Base-by-base conservation (phyloP, 1,140 invertebrate genomes). In the Hyphantria cunea region DNA sequence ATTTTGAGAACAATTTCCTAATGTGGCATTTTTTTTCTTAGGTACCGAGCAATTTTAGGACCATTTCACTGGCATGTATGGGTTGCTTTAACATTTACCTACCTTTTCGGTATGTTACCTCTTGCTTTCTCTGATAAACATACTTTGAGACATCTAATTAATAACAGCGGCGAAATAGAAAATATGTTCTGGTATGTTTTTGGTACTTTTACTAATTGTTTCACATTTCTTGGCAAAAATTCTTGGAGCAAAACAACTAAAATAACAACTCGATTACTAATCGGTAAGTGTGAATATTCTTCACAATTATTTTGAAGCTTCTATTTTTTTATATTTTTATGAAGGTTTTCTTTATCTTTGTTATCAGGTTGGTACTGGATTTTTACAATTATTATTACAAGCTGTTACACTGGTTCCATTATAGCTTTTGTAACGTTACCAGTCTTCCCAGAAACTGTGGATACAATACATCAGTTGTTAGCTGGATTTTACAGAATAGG, bases 121-220 rank as follows among this genome's bases (percentile, higher is more conserved):
- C 86, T 96, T 50, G 92, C 94, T 0, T 94, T 94, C 64, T 95
- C 95, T 0, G 94, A 95, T 62, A 93, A 94, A 66, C 92, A 94
- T 49, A 93, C 93, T 0, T 74, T 95, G 4, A 84, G 82, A 8
- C 93, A 93, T 70, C 79, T 96, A 10, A 67, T 95, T 12, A 91
- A 93, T 39, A 92, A 94, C 66, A 94, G 93, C 53, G 92, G 93
- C 37, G 93, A 95, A 88, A 86, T 95, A 12, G 94, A 95, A 80
- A 94, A 95, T 65, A 95, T 95, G 94, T 95, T 95, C 78, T 95
- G 94, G 94, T 95, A 95, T 78, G 94, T 96, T 12, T 96, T 96
- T 68, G 95, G 95, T 8, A 96, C 95, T 41, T 96, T 96, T 80
- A 96, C 95, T 0, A 96, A 96, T 72, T 94, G 94, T 64, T 95